Evolutionary conservation across 2,797 vertebrate species (phyloP), one percentile per base, ranked within the genome.

Genomic region (Epinephelus awoara): DNA sequence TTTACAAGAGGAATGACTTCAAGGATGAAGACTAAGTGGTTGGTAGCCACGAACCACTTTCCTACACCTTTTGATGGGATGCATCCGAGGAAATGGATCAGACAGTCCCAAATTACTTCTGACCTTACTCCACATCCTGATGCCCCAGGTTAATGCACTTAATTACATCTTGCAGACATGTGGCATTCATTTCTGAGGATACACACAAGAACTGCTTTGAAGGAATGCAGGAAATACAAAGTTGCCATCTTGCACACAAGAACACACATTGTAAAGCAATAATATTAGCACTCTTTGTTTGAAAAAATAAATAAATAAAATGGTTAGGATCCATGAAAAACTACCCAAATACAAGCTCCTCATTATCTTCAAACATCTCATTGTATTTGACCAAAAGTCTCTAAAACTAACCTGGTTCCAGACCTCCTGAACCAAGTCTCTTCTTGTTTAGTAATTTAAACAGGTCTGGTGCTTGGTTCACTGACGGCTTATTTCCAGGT

Each of bases 61-160:
- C 34, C 34, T 23, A 29, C 38, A 57, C 29, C 25, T 1, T 19
- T 72, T 11, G 2, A n/a, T 50, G 21, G 9, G 23, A 50, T 3
- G 5, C 29, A 29, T 61, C 10, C 25, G 2, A 54, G 25, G 27
- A 18, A 19, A 8, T 34, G 34, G 34, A 8, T 34, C 34, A 34
- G 34, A 34, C 34, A 34, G 19, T 59, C 19, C 47, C 13, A 15
- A n/a, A 42, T 50, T 56, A 56, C 19, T 51, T 61, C 34, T 51
- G 69, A 61, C 21, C 23, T 15, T 23, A 42, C 59, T 34, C 55
- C 40, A 29, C 25, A 73, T 55, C 9, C 25, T 21, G 6, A 46
- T 56, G 42, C 10, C 25, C 46, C 29, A 23, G 56, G 56, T 50
- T 70, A 71, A 59, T 61, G 29, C 7, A 42, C 56, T 61, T 34